Evolutionary conservation across 2,888 invertebrate genomes (phyloP).

Genomic region (Tridacna gigas): DNA sequence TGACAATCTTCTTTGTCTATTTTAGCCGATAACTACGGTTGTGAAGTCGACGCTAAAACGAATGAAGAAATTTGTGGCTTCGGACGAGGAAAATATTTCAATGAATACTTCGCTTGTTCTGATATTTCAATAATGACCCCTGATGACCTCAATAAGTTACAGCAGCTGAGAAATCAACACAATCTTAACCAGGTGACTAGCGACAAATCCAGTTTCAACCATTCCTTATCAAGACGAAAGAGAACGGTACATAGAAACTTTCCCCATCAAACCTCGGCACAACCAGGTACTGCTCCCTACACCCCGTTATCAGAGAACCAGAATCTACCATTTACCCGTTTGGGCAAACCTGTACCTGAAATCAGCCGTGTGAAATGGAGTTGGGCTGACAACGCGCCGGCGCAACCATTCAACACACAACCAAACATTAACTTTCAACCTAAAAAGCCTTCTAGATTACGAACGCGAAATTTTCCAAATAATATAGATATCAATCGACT

Average conservation of each 20-base stretch:
- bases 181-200: background rate
- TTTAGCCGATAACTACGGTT: constrained; percentile 63
- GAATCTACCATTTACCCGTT: constrained; percentile 11
- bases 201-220: background rate
- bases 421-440: background rate
- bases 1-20: background rate
- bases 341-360: background rate
- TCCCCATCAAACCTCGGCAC: background rate
- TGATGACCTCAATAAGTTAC: background rate
- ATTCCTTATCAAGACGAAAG: constrained; percentile 8
- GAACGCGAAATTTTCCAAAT: constrained; percentile 5
- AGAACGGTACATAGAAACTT: background rate
- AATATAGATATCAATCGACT: constrained; percentile 13
- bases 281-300: background rate
- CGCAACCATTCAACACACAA: background rate
- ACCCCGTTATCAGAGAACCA: background rate
- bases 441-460: background rate
- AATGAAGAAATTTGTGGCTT: constrained; percentile 50
- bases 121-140: constrained; percentile 51
- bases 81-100: constrained; percentile 54
- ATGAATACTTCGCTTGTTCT: constrained; percentile 59
- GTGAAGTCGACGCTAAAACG: constrained; percentile 27
- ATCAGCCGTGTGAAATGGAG: background rate
- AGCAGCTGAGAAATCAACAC: background rate
- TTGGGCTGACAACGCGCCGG: background rate